A percentile compares a stretch with the other conserved stretches of the same genome.
Conservation (phyloP, 2,797 vertebrate genomes). For the Sebastes nivosus region DNA sequence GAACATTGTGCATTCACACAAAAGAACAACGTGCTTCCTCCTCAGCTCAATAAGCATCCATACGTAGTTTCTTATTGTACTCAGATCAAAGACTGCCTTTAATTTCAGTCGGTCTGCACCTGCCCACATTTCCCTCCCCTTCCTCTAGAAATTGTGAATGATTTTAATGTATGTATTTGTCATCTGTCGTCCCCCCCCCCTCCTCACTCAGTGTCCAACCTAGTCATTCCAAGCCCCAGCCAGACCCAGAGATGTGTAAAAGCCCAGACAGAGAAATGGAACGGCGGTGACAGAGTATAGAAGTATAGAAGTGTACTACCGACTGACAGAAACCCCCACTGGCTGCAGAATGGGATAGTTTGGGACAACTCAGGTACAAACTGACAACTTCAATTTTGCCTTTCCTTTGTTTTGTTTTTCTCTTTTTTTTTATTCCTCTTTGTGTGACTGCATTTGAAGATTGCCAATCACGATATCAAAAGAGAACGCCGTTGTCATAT, state of each 20-base stretch:
- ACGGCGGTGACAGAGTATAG: constrained; percentile 34
- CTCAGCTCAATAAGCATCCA: constrained; percentile 35
- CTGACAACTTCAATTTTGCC: constrained; percentile 72
- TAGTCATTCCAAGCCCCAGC: constrained; percentile 49
- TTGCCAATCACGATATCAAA: constrained; percentile 69
- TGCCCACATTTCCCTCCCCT: constrained; percentile 2
- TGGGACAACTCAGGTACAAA: constrained; percentile 66
- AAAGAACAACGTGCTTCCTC: constrained; percentile 48
- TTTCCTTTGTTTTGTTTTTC: constrained; percentile 27
- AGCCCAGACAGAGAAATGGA: constrained; percentile 54
- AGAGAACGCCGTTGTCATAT: constrained; percentile 53
- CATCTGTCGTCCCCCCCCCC: neutral
- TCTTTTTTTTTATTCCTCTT: constrained; percentile 25
- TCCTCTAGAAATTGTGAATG: constrained; percentile 45
- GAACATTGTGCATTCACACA: constrained; percentile 45
- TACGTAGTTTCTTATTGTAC: constrained; percentile 26
- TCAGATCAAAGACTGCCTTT: constrained; percentile 58
- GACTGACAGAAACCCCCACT: constrained; percentile 71
- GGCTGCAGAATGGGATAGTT: constrained; percentile 70
- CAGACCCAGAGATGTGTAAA: constrained; percentile 46
- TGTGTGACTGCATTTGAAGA: constrained; percentile 71
- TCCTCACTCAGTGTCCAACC: constrained; percentile 46
- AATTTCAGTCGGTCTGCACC: constrained; percentile 43
- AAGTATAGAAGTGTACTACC: constrained; percentile 33
- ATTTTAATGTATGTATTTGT: constrained; percentile 65